Percentiles rank a stretch among this genome's conserved stretches.
Conservation (phyloP, 1,140 invertebrate genomes). For the Pseudobourletiella spinata region DNA sequence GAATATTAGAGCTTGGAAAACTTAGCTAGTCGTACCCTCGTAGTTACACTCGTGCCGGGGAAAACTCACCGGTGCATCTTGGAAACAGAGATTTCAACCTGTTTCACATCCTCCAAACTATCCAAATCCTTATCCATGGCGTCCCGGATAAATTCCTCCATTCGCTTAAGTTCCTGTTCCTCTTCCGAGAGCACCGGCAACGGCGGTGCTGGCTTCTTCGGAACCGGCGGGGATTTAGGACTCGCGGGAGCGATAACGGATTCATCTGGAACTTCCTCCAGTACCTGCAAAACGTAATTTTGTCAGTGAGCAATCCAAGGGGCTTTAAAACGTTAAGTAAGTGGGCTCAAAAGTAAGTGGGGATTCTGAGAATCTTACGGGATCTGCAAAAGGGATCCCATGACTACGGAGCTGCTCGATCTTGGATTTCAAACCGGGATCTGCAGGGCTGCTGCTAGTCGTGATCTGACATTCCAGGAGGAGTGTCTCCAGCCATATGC, state of each 20-base stretch:
- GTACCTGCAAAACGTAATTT: no score
- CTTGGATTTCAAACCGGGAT: not conserved
- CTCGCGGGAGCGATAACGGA: not conserved
- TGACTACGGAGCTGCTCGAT: not conserved
- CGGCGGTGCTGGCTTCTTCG: not conserved
- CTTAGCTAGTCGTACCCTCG: no score
- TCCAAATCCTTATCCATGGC: not conserved
- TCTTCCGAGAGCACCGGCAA: not conserved
- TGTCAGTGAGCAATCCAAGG: no score
- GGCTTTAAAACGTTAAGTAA: no score
- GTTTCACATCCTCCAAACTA: not conserved
- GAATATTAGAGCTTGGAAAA: no score
- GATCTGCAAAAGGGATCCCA: slow-evolving; percentile 1
- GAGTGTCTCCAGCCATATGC: slow-evolving; percentile 4
- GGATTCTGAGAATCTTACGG: no score
- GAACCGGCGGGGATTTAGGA: not conserved
- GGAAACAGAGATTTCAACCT: not conserved
- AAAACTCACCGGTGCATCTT: slow-evolving; percentile 9
- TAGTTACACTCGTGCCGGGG: no score
- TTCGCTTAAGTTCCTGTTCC: not conserved
- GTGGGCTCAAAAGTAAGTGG: no score
- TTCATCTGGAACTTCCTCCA: no score
- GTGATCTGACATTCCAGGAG: slow-evolving; percentile 1
- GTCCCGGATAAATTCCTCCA: not conserved
- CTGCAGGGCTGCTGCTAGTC: not conserved